phyloP scores from a whole-genome alignment of 2,797 vertebrate species.

The Microchirus variegatus region DNA sequence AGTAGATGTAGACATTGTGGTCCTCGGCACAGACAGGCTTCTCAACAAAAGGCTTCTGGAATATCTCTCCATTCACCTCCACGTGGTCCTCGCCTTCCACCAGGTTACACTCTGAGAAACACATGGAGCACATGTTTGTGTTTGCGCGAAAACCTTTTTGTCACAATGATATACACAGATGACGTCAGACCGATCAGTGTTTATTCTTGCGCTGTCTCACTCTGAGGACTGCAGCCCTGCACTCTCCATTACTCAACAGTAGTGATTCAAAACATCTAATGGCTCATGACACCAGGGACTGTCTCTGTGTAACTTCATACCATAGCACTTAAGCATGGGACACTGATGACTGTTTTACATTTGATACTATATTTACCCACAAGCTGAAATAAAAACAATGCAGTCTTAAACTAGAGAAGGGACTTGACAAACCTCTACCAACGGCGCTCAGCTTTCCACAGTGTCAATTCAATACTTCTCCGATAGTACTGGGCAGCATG shows the following conservation, averaged over 20 bases:
- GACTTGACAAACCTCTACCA: no score
- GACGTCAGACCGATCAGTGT: constrained; percentile 11
- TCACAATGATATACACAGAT: constrained; percentile 1
- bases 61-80: constrained; percentile 96
- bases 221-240: constrained; percentile 19
- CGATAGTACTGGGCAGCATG: no score
- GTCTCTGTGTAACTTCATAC: constrained; percentile 14
- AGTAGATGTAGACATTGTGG: constrained; percentile 99
- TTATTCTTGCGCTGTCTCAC: constrained; percentile 17
- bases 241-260: not conserved
- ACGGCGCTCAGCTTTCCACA: no score
- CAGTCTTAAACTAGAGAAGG: constrained; percentile 14
- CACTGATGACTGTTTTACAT: constrained; percentile 30
- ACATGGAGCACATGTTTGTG: constrained; percentile 1
- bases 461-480: no score
- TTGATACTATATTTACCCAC: constrained; percentile 64
- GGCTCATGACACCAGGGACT: constrained; percentile 3
- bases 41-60: constrained; percentile 98
- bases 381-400: constrained; percentile 57
- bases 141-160: not conserved
- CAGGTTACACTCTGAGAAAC: constrained; percentile 89
- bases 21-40: constrained; percentile 98
- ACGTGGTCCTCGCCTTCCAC: constrained; percentile 98
- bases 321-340: no score
- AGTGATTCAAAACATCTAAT: constrained; percentile 27